A percentile compares a stretch with the other conserved stretches of the same genome.
phyloP scores from a whole-genome alignment of 2,113 vertebrate genomes.

The Chaenocephalus aceratus region DNA sequence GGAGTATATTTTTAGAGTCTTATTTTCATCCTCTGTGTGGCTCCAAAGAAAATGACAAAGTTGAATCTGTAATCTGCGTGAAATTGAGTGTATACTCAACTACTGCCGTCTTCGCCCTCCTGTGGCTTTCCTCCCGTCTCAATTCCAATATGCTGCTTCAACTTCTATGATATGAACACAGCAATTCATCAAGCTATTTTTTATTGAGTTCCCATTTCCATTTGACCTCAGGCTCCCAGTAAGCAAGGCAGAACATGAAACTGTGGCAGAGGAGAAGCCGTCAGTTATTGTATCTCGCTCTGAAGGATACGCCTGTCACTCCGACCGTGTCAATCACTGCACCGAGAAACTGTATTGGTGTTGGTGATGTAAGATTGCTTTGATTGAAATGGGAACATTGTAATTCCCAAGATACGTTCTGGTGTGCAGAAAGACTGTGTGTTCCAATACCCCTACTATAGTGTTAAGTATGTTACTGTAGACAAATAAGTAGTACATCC shows the following conservation, averaged over 20 bases:
- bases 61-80: slow-evolving; percentile 38
- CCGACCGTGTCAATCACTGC: slow-evolving; percentile 19
- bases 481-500: too few species aligned
- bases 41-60: slow-evolving; percentile 6
- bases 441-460: too few species aligned
- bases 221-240: slow-evolving; percentile 35
- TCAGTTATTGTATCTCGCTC: slow-evolving; percentile 45
- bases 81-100: slow-evolving; percentile 57
- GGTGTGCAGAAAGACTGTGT: too few species aligned
- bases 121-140: slow-evolving; percentile 18
- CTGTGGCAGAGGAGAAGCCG: not conserved
- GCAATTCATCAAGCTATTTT: slow-evolving; percentile 56
- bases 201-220: slow-evolving; percentile 61
- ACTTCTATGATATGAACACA: slow-evolving; percentile 27
- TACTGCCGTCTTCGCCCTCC: slow-evolving; percentile 8
- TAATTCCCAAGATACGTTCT: too few species aligned
- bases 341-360: slow-evolving; percentile 1
- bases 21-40: slow-evolving; percentile 1
- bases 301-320: slow-evolving; percentile 50
- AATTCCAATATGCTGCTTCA: slow-evolving; percentile 43
- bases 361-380: not conserved
- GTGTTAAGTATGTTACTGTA: too few species aligned
- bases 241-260: slow-evolving; percentile 47
- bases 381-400: not conserved
- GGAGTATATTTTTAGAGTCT: slow-evolving; percentile 5